Conservation (phyloP, 2,113 vertebrate species). For the Pedionomus torquatus region DNA sequence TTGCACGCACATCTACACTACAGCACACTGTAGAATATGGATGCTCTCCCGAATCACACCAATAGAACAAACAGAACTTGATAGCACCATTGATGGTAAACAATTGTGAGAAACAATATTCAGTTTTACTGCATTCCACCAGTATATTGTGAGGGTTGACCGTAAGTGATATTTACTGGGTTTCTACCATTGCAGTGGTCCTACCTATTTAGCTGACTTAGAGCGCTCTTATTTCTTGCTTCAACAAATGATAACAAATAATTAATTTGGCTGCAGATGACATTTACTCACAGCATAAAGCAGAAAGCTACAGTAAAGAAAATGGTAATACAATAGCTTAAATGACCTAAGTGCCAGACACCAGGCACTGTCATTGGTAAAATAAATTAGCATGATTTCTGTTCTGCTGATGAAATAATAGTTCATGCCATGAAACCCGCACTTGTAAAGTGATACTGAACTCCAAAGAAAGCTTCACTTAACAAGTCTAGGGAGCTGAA, state of each 20-base stretch:
- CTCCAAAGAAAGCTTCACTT: background rate
- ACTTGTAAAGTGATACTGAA: background rate
- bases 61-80: background rate
- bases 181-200: background rate
- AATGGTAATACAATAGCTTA: conserved; percentile 12
- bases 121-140: background rate
- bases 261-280: conserved; percentile 46
- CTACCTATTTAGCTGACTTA: background rate
- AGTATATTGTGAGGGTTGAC: background rate
- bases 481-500: background rate
- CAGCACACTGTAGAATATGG: background rate
- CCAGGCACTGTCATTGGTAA: background rate
- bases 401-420: conserved; percentile 32
- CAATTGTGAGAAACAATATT: background rate
- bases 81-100: background rate
- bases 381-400: conserved; percentile 39
- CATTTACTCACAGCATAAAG: conserved; percentile 27
- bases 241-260: conserved; percentile 40
- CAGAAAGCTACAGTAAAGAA: conserved; percentile 9
- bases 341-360: conserved; percentile 22
- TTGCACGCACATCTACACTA: rapidly evolving
- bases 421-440: background rate
- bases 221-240: background rate
- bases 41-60: background rate
- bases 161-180: background rate